Base-by-base conservation (phyloP, 2,888 invertebrate genomes). In the Crematogaster levior region DNA sequence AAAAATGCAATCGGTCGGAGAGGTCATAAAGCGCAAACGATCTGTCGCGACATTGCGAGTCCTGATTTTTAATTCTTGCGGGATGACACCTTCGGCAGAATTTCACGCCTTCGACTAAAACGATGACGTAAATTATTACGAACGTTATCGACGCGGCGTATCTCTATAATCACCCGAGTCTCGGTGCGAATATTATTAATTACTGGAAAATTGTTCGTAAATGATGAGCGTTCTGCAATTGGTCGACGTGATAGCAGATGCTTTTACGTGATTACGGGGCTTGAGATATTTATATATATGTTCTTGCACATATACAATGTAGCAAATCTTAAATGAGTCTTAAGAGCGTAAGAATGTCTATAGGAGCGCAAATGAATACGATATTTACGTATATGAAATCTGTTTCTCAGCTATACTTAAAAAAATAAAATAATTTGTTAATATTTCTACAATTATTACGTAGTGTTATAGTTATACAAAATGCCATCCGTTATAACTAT, bases 171-270 rank as follows among this genome's bases (percentile, higher is more conserved):
- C 70, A 40, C 12, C 34, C 48, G 56, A 43, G 61, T 34, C 40
- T 79, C 34, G 56, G 30, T 24, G 72, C 53, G 72, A 79, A 56
- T 79, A 43, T 70, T 79, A 79, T 70, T 79, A 79, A 79, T 79
- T 79, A 43, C 34, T 79, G 43, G 72, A 56, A 79, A 79, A 79
- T 56, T 70, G 18, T 70, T 24, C 30, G 34, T 66, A 56, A 77
- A 56, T 40, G 70, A 68, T 58, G 34, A 79, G 56, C 34, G 30
- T 24, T 70, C 43, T 56, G 70, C 63, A 66, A 68, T 66, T 21
- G 70, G 48, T 9, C 51, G 51, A 9, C 48, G 66, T 12, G 37
- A 65, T 51, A 37, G 43, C 43, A n/a, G 34, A 77, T 77, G 43
- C 43, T 18, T 70, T 77, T 68, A 56, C 34, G 24, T 24, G 70